phyloP scores from a whole-genome alignment of 2,797 vertebrate species.

The Orestias chungarensis region DNA sequence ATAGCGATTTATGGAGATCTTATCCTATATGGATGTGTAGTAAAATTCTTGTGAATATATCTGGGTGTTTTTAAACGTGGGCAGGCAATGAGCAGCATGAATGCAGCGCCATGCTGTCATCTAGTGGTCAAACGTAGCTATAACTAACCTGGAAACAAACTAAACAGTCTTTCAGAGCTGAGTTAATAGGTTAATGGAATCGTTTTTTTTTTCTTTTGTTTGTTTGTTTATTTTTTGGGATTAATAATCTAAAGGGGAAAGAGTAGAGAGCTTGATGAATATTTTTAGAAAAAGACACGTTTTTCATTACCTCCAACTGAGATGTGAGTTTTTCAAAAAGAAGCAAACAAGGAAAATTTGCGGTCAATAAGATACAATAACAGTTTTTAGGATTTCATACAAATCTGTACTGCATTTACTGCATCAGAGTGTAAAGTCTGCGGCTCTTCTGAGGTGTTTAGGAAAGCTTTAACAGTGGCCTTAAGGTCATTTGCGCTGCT shows the following conservation, averaged over 20 bases:
- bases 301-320: not conserved
- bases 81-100: not conserved
- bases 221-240: not conserved
- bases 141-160: too few species aligned
- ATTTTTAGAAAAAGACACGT: not conserved
- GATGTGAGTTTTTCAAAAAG: not conserved
- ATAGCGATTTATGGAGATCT: not conserved
- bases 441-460: not conserved
- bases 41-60: not conserved
- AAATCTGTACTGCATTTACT: not conserved
- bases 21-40: not conserved
- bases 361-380: not conserved
- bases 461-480: not conserved
- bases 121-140: constrained; percentile 38
- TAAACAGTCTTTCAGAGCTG: not conserved
- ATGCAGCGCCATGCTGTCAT: constrained; percentile 31
- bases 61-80: constrained; percentile 4
- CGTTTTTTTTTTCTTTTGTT: not conserved
- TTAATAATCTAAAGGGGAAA: not conserved
- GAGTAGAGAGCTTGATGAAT: not conserved
- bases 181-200: not conserved
- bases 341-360: not conserved
- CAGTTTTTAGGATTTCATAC: not conserved
- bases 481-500: not conserved
- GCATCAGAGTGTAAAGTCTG: not conserved